Base-by-base conservation (phyloP, 2,113 vertebrate species). In the Albula goreensis region DNA sequence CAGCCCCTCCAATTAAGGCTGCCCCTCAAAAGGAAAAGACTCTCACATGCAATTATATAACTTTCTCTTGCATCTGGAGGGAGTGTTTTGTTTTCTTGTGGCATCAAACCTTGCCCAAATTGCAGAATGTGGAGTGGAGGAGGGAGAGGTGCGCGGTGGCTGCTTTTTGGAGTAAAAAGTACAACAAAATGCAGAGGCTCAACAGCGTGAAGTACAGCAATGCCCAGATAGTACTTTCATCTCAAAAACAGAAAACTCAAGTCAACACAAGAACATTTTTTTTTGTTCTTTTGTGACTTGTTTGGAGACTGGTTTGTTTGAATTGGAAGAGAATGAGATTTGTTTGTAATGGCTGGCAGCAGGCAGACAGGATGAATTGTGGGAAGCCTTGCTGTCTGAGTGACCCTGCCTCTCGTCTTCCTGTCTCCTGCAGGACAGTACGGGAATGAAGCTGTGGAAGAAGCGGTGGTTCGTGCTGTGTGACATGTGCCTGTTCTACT, bases 381-480 rank as follows among this genome's bases (percentile, higher is more conserved):
- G 74, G 41, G 74, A 78, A 78, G 25, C 74, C 41, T 11, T 31
- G 74, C 49, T 31, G 50, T 15, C 11, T 74, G 50, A 80, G 31
- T 66, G 49, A 52, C 60, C 63, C 50, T 86, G 79, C 86, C 66
- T 12, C 2, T 25, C 82, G 48, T 31, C 9, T n/a, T 13, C 31
- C 5, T 51, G 48, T 81, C 52, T 22, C 22, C 50, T 49, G 19
- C 89, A 99, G 98, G 98, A 99, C 88, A 99, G 98, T 31, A 97
- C 98, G 8, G 98, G 98, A 48, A 99, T 99, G 98, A 99, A 99
- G 92, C 93, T 99, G 70, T 99, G 97, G 98, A 99, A 99, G 90
- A 99, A 99, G 87, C 93, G 98, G 52, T 98, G 97, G 98, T 99
- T 99, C 83, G 97, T 99, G 89, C 96, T 99, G 80, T 98, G 96